Conservation (phyloP, 2,113 vertebrate genomes). For the Oncorhynchus gorbuscha region DNA sequence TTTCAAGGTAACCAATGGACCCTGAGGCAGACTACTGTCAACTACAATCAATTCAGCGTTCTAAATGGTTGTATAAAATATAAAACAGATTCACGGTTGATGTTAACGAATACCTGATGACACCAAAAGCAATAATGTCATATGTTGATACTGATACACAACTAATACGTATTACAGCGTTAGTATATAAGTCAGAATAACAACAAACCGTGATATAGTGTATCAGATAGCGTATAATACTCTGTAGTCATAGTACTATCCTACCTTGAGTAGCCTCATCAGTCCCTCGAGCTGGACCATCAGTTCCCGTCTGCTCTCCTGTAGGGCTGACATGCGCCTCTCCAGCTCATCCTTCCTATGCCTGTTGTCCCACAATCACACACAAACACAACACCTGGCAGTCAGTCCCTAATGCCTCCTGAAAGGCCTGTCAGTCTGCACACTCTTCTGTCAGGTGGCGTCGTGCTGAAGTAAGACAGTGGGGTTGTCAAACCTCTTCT, state of each 20-base stretch:
- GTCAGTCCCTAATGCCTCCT: neutral
- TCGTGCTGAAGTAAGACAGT: too few species aligned
- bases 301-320: constrained; percentile 91
- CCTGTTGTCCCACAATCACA: constrained; percentile 60
- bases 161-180: neutral
- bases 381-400: neutral
- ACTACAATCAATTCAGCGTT: neutral
- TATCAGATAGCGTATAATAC: neutral
- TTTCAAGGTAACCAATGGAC: neutral
- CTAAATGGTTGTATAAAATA: neutral
- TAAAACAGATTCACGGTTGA: neutral
- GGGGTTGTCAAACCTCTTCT: neutral
- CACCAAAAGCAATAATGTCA: neutral
- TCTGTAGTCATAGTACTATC: neutral
- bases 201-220: neutral
- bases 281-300: constrained; percentile 97
- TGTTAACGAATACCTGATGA: too few species aligned
- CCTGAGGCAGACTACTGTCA: neutral
- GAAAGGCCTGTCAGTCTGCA: too few species aligned
- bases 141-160: neutral
- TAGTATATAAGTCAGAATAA: neutral
- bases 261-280: constrained; percentile 95
- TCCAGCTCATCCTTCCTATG: constrained; percentile 96
- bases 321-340: constrained; percentile 91
- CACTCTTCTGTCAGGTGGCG: too few species aligned